These are phyloP conservation scores for Megaleporinus macrocephalus DNA, from an alignment of 2,113 vertebrate species.

Conservation along the genomic window DNA sequence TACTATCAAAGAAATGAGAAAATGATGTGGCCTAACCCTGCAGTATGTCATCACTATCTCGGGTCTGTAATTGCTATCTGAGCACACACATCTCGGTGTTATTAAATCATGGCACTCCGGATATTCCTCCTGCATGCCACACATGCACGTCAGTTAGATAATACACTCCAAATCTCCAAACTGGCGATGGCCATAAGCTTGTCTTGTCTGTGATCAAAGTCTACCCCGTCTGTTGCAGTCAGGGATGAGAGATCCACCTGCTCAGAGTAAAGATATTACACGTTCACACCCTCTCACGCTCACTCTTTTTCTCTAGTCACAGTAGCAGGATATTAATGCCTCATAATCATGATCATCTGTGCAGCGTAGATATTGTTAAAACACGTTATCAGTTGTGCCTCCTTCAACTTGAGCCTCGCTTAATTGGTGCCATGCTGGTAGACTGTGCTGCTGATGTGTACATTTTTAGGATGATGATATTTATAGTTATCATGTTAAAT, in stretches of 20 bases:
- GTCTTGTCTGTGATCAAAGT: neutral
- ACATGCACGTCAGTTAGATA: conserved; percentile 4
- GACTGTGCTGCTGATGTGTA: too few species aligned
- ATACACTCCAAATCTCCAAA: neutral
- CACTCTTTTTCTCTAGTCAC: neutral
- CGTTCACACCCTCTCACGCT: neutral
- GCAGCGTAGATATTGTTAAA: conserved; percentile 11
- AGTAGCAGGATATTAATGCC: conserved; percentile 46
- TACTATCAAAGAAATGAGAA: neutral
- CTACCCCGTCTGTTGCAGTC: neutral
- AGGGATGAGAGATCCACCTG: neutral
- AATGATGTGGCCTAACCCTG: neutral
- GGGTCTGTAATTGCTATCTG: conserved; percentile 30
- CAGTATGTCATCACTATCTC: conserved; percentile 1
- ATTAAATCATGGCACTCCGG: conserved; percentile 35
- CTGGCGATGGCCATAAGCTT: neutral
- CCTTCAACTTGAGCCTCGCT: conserved; percentile 6
- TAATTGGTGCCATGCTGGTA: too few species aligned
- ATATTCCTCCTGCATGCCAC: conserved; percentile 32
- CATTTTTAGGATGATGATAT: too few species aligned
- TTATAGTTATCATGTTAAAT: too few species aligned
- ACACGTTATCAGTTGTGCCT: conserved; percentile 11
- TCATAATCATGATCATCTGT: conserved; percentile 27
- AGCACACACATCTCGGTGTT: conserved; percentile 26
- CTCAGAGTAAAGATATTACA: neutral